Percentiles rank a stretch among this genome's conserved stretches.
Evolutionary conservation across 2,888 invertebrate genomes (phyloP).

Genomic region (Luffia ferchaultella): DNA sequence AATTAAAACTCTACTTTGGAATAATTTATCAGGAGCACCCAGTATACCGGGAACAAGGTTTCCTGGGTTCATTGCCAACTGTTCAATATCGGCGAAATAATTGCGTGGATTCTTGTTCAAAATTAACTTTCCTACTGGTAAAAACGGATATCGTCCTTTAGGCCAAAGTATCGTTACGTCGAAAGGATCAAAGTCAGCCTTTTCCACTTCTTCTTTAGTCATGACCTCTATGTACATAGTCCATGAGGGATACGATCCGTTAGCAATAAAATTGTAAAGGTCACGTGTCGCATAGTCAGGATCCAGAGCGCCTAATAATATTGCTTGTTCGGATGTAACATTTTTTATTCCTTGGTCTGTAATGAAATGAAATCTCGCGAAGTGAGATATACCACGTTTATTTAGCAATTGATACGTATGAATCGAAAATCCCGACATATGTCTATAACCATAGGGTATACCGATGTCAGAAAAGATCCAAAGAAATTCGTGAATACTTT

Average conservation of each 20-base stretch:
- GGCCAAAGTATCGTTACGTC: slow-evolving; percentile 50
- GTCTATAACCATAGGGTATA: slow-evolving; percentile 56
- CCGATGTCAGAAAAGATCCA: slow-evolving; percentile 58
- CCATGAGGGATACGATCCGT: slow-evolving; percentile 42
- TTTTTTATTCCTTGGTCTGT: slow-evolving; percentile 46
- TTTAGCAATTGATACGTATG: slow-evolving; percentile 53
- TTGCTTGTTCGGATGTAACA: slow-evolving; percentile 30
- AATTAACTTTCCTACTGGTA: slow-evolving; percentile 52
- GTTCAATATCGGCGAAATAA: slow-evolving; percentile 57
- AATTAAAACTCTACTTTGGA: slow-evolving; percentile 48
- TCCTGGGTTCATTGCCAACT: slow-evolving; percentile 47
- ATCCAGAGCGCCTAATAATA: slow-evolving; percentile 21
- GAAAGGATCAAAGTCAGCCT: slow-evolving; percentile 43
- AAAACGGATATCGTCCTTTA: slow-evolving; percentile 47
- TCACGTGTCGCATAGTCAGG: slow-evolving; percentile 38
- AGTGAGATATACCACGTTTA: slow-evolving; percentile 33
- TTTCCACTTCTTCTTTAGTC: slow-evolving; percentile 36
- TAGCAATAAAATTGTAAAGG: slow-evolving; percentile 36
- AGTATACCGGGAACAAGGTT: slow-evolving; percentile 48
- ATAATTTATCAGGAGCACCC: slow-evolving; percentile 56
- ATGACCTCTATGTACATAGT: slow-evolving; percentile 45
- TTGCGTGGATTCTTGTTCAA: slow-evolving; percentile 55
- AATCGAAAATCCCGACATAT: slow-evolving; percentile 63
- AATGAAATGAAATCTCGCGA: slow-evolving; percentile 34
- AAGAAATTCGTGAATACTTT: slow-evolving; percentile 45